A percentile compares a stretch with the other conserved stretches of the same genome.
phyloP scores from a whole-genome alignment of 2,113 vertebrate species.

The Callopanchax toddi region DNA sequence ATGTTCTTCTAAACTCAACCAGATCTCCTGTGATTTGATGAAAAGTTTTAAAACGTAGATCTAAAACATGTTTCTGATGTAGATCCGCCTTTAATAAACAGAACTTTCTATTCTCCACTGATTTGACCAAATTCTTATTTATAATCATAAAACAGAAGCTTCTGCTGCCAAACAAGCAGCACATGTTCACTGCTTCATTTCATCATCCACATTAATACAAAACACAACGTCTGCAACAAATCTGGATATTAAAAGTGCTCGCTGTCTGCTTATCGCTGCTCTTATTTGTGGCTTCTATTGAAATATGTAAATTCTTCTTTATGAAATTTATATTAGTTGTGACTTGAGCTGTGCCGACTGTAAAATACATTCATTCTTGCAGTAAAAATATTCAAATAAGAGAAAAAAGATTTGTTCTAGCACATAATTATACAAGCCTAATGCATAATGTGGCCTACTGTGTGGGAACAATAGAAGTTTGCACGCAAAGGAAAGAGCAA shows the following conservation, averaged over 20 bases:
- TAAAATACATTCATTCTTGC: not conserved
- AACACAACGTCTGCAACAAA: not conserved
- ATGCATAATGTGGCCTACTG: too few species aligned
- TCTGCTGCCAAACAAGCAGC: not conserved
- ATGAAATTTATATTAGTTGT: not conserved
- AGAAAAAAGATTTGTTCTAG: not conserved
- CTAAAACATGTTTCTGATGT: too few species aligned
- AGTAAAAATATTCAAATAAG: not conserved
- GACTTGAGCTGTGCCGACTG: not conserved
- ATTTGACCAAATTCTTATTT: not conserved
- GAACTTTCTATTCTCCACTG: not conserved
- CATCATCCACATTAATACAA: not conserved
- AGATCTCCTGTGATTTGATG: too few species aligned
- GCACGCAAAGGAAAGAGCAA: too few species aligned
- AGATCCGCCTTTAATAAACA: too few species aligned
- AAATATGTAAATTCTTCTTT: constrained; percentile 1
- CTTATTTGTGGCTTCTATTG: not conserved
- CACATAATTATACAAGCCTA: too few species aligned
- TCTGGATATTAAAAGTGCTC: not conserved
- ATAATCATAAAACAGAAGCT: not conserved
- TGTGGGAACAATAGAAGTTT: too few species aligned
- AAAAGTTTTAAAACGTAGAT: too few species aligned
- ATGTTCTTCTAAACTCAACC: too few species aligned
- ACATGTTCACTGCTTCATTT: too few species aligned
- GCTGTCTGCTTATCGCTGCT: not conserved